A percentile compares a stretch with the other conserved stretches of the same genome.
Evolutionary conservation across 2,113 vertebrate genomes (phyloP).

Genomic region (Chaetura pelagica): DNA sequence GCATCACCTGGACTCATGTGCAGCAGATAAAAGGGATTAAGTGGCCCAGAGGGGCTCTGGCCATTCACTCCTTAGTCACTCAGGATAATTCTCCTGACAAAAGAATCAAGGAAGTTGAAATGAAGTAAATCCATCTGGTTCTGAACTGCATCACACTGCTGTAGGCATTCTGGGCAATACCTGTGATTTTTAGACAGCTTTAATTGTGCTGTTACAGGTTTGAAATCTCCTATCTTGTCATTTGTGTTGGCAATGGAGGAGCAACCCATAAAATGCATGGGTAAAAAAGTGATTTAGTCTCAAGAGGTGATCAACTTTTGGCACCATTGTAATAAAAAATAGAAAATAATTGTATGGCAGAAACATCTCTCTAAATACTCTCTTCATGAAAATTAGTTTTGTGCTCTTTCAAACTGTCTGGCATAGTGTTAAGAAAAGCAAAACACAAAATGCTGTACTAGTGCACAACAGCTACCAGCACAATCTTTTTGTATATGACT

Average conservation of each 20-base stretch:
- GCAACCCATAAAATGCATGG: not conserved
- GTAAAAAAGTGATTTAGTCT: not conserved
- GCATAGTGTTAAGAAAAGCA: not conserved
- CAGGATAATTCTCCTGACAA: not conserved
- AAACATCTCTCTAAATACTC: not conserved
- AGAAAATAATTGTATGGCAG: not conserved
- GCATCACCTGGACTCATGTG: fast-evolving
- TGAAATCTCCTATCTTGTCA: not conserved
- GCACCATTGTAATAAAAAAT: not conserved
- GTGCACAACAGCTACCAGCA: not conserved
- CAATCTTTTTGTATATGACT: not conserved
- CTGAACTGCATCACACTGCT: not conserved
- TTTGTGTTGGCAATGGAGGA: not conserved
- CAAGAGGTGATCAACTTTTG: not conserved
- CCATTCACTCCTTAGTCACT: not conserved
- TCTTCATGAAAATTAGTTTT: not conserved
- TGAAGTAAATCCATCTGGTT: not conserved
- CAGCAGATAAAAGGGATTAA: not conserved
- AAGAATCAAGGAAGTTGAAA: not conserved
- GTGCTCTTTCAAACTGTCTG: not conserved
- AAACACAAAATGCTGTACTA: not conserved
- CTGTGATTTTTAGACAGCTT: not conserved
- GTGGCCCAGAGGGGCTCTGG: not conserved
- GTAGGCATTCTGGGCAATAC: not conserved
- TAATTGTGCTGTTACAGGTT: not conserved